Base-by-base conservation (phyloP, 2,797 vertebrate genomes). In the Spinibarbus caldwelli region DNA sequence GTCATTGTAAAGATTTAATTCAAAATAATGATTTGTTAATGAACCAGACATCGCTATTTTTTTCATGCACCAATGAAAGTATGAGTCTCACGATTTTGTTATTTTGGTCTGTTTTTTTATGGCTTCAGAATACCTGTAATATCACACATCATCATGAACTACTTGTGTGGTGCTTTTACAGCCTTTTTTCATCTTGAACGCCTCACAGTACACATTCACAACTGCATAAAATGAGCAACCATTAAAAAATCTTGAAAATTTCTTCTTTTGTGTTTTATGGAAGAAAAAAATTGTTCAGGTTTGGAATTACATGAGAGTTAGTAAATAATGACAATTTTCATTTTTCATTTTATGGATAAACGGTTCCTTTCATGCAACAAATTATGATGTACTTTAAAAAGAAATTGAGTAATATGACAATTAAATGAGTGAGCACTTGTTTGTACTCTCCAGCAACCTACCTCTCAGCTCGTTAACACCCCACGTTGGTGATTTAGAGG, bases 401-500 rank as follows among this genome's bases (percentile, higher is more conserved):
- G 8, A 10, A 68, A 38, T 6, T 6, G 10, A 21, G 34, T 36
- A 34, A 76, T 54, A 9, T 5, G 49, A 38, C 49, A 76, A 17
- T 5, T 36, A 23, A 26, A 36, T 17, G 1, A 77, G 29, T 75
- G 8, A 75, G 17, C 3, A 38, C 9, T 77, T 15, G 19, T 41
- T 62, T 76, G 19, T n/a, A 23, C 15, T 45, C 2, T 29, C 1
- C 54, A 14, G 38, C 26, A 79, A 29, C 86, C 5, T 66, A 97
- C 97, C 94, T 90, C 90, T 96, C 86, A 91, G 91, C 85, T 90
- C 93, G 54, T 82, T 89, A 75, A 91, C 78, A 21, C 90, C 95
- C 97, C 96, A 98, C 8, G 95, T 95, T 7, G 96, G 92, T 8
- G 95, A 96, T 66, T 94, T 93, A 2, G 97, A 96, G 1, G 97